A percentile compares a stretch with the other conserved stretches of the same genome.
These are phyloP conservation scores for Xiphophorus hellerii DNA, from an alignment of 2,113 vertebrate genomes.

Conservation along the genomic window DNA sequence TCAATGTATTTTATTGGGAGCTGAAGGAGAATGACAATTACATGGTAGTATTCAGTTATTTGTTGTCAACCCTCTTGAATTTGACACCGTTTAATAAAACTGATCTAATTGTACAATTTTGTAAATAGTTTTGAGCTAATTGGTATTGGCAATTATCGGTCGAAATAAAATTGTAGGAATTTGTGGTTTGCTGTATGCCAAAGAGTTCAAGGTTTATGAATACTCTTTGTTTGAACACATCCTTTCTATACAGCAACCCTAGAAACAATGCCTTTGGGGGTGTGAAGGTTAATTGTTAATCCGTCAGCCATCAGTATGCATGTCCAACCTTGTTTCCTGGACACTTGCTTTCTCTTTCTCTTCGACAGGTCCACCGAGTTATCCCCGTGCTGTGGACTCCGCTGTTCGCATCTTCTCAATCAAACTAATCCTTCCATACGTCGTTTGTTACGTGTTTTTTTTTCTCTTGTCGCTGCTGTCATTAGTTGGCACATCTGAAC, in stretches of 20 bases:
- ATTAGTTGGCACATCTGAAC: conserved; percentile 27
- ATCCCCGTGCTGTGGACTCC: conserved; percentile 2
- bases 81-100: background rate
- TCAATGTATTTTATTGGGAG: background rate
- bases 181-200: background rate
- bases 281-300: conserved; percentile 50
- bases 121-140: no score
- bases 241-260: background rate
- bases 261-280: background rate
- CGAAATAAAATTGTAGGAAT: background rate
- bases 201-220: background rate
- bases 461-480: conserved; percentile 11
- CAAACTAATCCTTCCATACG: background rate
- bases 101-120: background rate
- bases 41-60: background rate
- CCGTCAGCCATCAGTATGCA: conserved; percentile 47
- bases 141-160: background rate
- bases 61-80: background rate
- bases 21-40: background rate
- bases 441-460: background rate
- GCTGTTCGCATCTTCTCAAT: background rate
- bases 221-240: background rate
- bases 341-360: conserved; percentile 24
- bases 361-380: conserved; percentile 6
- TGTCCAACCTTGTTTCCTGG: conserved; percentile 43